phyloP scores from a whole-genome alignment of 2,888 invertebrate species.

The Bibio marci region DNA sequence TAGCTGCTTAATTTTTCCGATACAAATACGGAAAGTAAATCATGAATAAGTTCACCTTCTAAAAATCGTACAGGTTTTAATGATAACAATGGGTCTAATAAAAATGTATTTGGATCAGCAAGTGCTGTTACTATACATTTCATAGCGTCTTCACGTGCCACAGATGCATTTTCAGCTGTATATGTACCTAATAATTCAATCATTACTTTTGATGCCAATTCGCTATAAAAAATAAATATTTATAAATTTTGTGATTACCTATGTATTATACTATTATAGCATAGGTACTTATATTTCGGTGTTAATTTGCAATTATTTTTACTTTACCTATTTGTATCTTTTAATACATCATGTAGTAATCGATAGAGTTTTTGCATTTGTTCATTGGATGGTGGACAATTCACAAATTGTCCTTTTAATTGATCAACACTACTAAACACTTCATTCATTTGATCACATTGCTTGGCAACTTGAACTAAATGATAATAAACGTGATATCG shows the following conservation, averaged over 20 bases:
- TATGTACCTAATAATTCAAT: constrained; percentile 91
- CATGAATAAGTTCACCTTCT: constrained; percentile 89
- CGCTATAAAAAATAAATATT: constrained; percentile 30
- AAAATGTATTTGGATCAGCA: constrained; percentile 87
- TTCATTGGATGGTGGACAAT: constrained; percentile 67
- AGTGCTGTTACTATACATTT: constrained; percentile 90
- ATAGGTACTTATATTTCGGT: no score
- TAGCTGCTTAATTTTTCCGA: constrained; percentile 88
- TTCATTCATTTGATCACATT: constrained; percentile 68
- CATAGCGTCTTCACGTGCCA: constrained; percentile 92
- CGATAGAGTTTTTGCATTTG: constrained; percentile 84
- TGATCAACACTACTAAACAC: constrained; percentile 75
- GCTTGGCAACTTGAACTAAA: constrained; percentile 73
- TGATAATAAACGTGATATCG: constrained; percentile 88
- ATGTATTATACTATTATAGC: no score
- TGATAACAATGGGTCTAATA: constrained; percentile 83
- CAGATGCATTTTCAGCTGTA: constrained; percentile 91
- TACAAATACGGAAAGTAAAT: constrained; percentile 86
- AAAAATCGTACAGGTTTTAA: constrained; percentile 89
- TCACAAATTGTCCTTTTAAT: constrained; percentile 60
- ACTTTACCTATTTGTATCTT: constrained; percentile 62
- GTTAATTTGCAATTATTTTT: constrained; percentile 11
- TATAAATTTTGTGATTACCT: no score
- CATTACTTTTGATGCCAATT: constrained; percentile 91
- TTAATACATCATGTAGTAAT: constrained; percentile 72